Evolutionary conservation across 2,113 vertebrate species (phyloP), one percentile per base, ranked within the genome.

Genomic region (Pachyramphus minor): DNA sequence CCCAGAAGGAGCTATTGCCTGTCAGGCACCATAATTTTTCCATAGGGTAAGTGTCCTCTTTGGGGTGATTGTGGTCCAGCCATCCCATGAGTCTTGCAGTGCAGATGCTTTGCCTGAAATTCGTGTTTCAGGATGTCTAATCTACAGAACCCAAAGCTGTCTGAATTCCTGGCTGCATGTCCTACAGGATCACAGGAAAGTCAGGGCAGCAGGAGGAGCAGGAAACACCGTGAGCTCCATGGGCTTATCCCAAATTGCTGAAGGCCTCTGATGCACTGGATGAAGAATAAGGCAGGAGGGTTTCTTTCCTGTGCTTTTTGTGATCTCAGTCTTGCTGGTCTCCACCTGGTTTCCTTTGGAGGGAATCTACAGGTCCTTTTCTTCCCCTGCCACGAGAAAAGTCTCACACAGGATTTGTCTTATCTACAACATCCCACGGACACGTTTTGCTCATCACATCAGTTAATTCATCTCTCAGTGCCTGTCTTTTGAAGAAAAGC

Each of bases 371-470:
- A 47, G 7, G 16, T 83, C 45, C 11, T 5, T 74, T 82, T 78
- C 14, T 81, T 82, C 45, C 63, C 25, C 7, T 4, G 5, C 31
- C 25, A 68, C 49, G 58, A 47, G 52, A 20, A 44, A 52, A 7
- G 1, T 8, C 3, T 59, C 87, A 62, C 3, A 1, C 64, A n/a
- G 44, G 17, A 79, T 11, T 3, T 5, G 0, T 28, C 5, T 0
- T 39, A 18, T 33, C 58, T 76, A 7, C 5, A 58, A 6, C 31
- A 42, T 69, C 63, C 53, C 42, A 30, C 11, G 12, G 66, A 33
- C 8, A 21, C 1, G 21, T 79, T 72, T 28, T 84, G 41, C 37
- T 72, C 53, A 60, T 76, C 53, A 16, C 22, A 28, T 41, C 59
- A 60, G 4, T 6, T 81, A 25, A 74, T 62, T 52, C 56, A 47